phyloP scores from a whole-genome alignment of 2,797 vertebrate species.

The Ctenosaura bakeri region DNA sequence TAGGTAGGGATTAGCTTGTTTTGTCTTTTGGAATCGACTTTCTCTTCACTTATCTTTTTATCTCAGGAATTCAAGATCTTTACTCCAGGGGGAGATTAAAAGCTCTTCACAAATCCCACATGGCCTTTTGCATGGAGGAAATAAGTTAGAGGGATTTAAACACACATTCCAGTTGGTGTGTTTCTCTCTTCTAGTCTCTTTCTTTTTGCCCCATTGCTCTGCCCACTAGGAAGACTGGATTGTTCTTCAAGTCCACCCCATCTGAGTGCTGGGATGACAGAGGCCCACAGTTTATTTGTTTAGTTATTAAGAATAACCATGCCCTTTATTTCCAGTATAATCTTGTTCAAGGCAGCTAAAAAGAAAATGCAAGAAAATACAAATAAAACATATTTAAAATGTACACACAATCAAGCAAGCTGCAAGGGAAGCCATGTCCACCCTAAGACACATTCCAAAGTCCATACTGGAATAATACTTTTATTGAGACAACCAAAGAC shows the following conservation, averaged over 20 bases:
- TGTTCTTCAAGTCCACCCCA: neutral
- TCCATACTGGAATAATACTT: too few species aligned
- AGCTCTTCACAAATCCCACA: slow-evolving; percentile 69
- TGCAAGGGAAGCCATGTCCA: too few species aligned
- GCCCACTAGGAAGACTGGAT: slow-evolving; percentile 61
- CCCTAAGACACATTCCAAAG: too few species aligned
- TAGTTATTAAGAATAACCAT: neutral
- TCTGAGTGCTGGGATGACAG: neutral
- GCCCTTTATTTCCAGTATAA: neutral
- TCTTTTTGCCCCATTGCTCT: neutral
- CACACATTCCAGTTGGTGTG: slow-evolving; percentile 52
- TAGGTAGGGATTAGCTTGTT: slow-evolving; percentile 30
- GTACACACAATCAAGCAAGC: neutral
- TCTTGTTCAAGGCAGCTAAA: neutral
- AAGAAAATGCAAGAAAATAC: neutral
- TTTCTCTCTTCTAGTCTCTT: neutral
- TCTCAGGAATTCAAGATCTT: slow-evolving; percentile 74
- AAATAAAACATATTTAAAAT: neutral
- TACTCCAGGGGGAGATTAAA: slow-evolving; percentile 69
- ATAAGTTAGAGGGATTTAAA: slow-evolving; percentile 63
- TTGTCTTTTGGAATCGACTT: slow-evolving; percentile 72
- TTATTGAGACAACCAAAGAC: neutral
- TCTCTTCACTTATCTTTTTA: slow-evolving; percentile 71
- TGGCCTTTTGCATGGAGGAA: slow-evolving; percentile 67
- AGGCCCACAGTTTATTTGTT: neutral